These are phyloP conservation scores for Brachyptera risi DNA, from an alignment of 2,888 invertebrate species.

Conservation along the genomic window DNA sequence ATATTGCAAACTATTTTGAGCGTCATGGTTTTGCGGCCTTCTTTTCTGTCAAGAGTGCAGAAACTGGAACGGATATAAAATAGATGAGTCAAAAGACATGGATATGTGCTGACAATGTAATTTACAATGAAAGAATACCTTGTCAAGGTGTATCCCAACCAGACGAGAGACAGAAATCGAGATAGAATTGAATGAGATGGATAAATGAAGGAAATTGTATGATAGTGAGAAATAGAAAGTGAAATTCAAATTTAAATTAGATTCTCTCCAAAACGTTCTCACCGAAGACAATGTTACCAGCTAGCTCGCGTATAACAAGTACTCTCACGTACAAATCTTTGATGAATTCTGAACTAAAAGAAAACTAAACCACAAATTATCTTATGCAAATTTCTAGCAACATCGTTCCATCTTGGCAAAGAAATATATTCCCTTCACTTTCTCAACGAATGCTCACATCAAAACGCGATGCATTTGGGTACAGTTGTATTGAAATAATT, in stretches of 20 bases:
- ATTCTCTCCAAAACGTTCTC: slow-evolving; percentile 7
- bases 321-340: neutral
- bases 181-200: slow-evolving; percentile 14
- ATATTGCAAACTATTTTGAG: too few species aligned
- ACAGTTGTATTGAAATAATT: too few species aligned
- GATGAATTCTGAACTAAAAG: neutral
- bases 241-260: slow-evolving; percentile 10
- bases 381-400: slow-evolving; percentile 4
- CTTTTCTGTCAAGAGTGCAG: too few species aligned
- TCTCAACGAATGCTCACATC: too few species aligned
- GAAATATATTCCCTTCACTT: too few species aligned
- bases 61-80: slow-evolving; percentile 7
- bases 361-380: neutral
- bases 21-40: too few species aligned
- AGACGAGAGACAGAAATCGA: neutral
- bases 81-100: slow-evolving; percentile 3
- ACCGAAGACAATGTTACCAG: slow-evolving; percentile 7
- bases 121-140: slow-evolving; percentile 19
- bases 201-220: slow-evolving; percentile 2
- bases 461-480: too few species aligned
- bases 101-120: slow-evolving; percentile 12
- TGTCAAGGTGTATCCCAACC: too few species aligned
- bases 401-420: too few species aligned
- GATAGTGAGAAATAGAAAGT: slow-evolving; percentile 18
- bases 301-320: neutral